Percentiles rank a stretch among this genome's conserved stretches.
These are phyloP conservation scores for Orchestes rusci DNA, from an alignment of 2,888 invertebrate species.

Conservation along the genomic window DNA sequence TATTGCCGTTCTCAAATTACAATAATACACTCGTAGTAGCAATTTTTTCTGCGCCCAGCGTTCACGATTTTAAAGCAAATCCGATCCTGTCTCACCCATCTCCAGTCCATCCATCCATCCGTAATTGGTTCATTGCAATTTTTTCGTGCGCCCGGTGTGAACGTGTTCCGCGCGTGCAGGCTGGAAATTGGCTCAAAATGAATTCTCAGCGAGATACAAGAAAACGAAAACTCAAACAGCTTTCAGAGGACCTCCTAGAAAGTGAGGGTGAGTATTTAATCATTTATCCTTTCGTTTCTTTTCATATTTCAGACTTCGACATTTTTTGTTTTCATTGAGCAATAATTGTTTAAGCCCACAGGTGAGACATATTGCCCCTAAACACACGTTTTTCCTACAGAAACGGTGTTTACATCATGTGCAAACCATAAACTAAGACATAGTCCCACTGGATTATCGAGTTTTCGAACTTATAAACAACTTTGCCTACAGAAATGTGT, in stretches of 20 bases:
- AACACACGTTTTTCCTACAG: conserved; percentile 5
- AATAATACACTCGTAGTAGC: conserved; percentile 11
- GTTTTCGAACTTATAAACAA: background rate
- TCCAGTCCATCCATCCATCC: no score
- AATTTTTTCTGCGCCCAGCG: conserved; percentile 6
- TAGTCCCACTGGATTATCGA: conserved; percentile 8
- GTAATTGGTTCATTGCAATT: no score
- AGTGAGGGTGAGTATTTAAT: background rate
- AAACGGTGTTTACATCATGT: conserved; percentile 4
- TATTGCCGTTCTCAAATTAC: no score
- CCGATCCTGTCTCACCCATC: no score
- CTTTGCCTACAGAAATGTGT: conserved; percentile 4
- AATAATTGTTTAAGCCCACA: conserved; percentile 2
- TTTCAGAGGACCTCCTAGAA: conserved; percentile 3
- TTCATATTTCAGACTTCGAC: background rate
- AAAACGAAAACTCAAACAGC: conserved; percentile 5
- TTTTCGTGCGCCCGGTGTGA: no score
- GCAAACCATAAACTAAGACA: conserved; percentile 4
- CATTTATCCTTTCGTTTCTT: conserved; percentile 2
- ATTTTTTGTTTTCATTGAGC: background rate
- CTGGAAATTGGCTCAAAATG: conserved; percentile 2
- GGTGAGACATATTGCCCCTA: background rate
- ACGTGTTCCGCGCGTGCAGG: background rate
- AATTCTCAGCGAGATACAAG: background rate
- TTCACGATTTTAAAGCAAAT: no score